Conservation (phyloP, 1,140 invertebrate species). For the Ptiloglossa arizonensis region DNA sequence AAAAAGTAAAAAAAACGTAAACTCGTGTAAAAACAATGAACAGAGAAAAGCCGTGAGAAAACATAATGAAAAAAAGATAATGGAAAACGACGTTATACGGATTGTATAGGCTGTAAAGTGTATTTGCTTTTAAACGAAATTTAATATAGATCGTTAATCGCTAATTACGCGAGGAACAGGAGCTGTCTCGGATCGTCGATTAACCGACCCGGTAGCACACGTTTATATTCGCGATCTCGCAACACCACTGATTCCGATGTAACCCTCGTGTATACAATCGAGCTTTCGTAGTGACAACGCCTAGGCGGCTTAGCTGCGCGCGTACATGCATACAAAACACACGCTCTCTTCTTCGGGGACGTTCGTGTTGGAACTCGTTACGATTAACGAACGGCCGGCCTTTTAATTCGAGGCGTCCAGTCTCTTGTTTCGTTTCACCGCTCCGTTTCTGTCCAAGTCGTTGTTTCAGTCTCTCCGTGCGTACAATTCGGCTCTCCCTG, state of each 20-base stretch:
- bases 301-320: no score
- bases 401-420: constrained; percentile 4
- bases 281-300: no score
- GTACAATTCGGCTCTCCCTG: not conserved
- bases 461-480: constrained; percentile 1
- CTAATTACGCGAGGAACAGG: constrained; percentile 43
- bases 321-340: no score
- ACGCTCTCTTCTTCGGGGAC: not conserved
- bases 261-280: no score
- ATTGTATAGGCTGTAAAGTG: constrained; percentile 78
- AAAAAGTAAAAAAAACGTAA: constrained; percentile 61
- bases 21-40: constrained; percentile 25
- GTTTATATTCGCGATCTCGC: constrained; percentile 5
- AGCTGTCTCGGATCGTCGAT: constrained; percentile 55
- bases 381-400: constrained; percentile 28
- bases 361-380: not conserved
- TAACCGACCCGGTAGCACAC: not conserved
- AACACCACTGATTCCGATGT: not conserved
- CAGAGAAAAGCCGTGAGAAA: constrained; percentile 41
- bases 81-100: constrained; percentile 54
- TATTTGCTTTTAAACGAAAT: constrained; percentile 74
- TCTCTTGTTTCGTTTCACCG: not conserved
- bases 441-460: not conserved
- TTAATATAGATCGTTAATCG: constrained; percentile 68
- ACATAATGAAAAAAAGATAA: constrained; percentile 46